Evolutionary conservation across 2,888 invertebrate genomes (phyloP).

Genomic region (Cantharis rustica): DNA sequence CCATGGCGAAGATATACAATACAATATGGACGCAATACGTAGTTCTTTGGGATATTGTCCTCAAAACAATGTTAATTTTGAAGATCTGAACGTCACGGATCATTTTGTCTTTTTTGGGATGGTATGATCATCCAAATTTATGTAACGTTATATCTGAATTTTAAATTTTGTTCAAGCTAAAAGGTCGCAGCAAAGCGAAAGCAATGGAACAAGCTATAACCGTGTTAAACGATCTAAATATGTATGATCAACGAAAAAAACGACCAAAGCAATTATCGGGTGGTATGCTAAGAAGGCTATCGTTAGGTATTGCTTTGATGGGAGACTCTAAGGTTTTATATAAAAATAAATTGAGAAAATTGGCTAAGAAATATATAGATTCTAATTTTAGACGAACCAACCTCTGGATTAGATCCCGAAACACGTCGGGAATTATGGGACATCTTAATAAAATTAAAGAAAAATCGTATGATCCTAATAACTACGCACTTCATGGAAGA

Average conservation of each 20-base stretch:
- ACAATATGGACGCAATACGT: conserved; percentile 68
- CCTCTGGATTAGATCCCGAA: conserved; percentile 90
- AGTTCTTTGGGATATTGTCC: conserved; percentile 86
- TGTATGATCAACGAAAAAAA: not conserved
- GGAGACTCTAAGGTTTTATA: conserved; percentile 65
- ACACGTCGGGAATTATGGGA: conserved; percentile 89
- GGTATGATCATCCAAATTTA: conserved; percentile 62
- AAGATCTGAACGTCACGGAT: conserved; percentile 80
- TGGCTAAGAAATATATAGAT: conserved; percentile 45
- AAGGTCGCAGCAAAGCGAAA: conserved; percentile 55
- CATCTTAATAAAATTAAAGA: conserved; percentile 63
- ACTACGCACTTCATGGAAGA: conserved; percentile 97
- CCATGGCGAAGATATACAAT: conserved; percentile 71
- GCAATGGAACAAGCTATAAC: not conserved
- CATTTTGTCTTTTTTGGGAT: conserved; percentile 83
- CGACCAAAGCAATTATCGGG: conserved; percentile 77
- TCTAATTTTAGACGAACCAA: conserved; percentile 79
- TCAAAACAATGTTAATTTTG: conserved; percentile 84
- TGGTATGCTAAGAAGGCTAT: conserved; percentile 91
- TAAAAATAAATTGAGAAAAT: not conserved
- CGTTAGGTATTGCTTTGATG: conserved; percentile 83
- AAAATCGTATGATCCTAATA: conserved; percentile 79
- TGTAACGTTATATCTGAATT: not conserved
- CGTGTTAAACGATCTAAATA: not conserved
- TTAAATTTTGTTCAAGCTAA: conserved; percentile 60